These are phyloP conservation scores for Anoplius nigerrimus DNA, from an alignment of 2,888 invertebrate genomes.

Conservation along the genomic window DNA sequence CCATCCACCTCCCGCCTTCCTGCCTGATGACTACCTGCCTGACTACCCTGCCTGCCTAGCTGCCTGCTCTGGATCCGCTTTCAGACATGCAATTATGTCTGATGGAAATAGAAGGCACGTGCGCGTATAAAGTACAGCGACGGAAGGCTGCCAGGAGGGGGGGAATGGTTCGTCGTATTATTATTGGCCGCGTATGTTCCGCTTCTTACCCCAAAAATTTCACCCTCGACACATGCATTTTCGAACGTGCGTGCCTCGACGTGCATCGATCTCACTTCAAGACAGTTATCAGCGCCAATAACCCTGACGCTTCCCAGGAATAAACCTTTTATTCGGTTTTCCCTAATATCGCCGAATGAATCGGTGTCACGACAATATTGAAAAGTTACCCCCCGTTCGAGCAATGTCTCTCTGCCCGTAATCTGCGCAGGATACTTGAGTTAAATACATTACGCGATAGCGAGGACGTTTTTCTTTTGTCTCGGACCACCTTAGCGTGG, in stretches of 20 bases:
- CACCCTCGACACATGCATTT: no score
- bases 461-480: constrained; percentile 68
- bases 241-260: no score
- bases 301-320: no score
- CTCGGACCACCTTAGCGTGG: constrained; percentile 66
- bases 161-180: constrained; percentile 18
- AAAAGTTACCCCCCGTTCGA: no score
- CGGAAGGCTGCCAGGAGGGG: constrained; percentile 26
- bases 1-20: constrained; percentile 51
- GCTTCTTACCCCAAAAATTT: background rate
- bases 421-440: constrained; percentile 68
- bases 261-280: no score
- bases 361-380: no score
- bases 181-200: constrained; percentile 34
- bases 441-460: constrained; percentile 71
- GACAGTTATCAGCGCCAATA: no score
- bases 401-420: constrained; percentile 60
- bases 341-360: no score
- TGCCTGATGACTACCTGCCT: constrained; percentile 45
- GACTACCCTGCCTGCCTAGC: constrained; percentile 40
- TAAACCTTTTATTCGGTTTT: no score
- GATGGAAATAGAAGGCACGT: constrained; percentile 59
- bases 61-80: constrained; percentile 57
- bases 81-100: constrained; percentile 63
- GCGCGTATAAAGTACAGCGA: constrained; percentile 31